Conservation (phyloP, 2,888 invertebrate genomes). For the Aricia artaxerxes region DNA sequence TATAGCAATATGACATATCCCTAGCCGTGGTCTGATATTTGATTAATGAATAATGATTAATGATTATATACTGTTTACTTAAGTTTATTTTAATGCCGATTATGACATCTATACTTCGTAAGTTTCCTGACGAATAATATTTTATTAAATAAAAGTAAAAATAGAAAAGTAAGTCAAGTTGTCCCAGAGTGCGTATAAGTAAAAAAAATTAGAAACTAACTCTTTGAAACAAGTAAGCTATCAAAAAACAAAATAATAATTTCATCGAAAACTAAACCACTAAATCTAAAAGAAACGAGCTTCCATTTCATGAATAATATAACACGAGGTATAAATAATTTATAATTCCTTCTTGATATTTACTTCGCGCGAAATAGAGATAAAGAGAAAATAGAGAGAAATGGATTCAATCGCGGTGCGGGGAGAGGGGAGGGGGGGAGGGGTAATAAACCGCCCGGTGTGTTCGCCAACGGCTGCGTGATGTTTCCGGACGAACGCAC, state of each 20-base stretch:
- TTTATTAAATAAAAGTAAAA: too few relatives aligned
- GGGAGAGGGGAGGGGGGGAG: conserved; percentile 8
- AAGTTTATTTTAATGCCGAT: too few relatives aligned
- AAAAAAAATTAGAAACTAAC: too few relatives aligned
- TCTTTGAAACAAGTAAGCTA: neutral
- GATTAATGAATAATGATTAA: too few relatives aligned
- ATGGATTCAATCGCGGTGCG: neutral
- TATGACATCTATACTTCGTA: too few relatives aligned
- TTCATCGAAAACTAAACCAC: neutral
- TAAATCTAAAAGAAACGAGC: conserved; percentile 7
- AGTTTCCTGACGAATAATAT: too few relatives aligned
- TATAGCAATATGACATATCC: too few relatives aligned
- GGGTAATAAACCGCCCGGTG: conserved; percentile 37
- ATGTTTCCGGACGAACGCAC: conserved; percentile 41
- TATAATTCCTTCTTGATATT: conserved; percentile 13
- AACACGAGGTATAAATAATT: conserved; percentile 18
- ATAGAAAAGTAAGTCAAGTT: too few relatives aligned
- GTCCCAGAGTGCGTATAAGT: too few relatives aligned
- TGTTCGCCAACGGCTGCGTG: conserved; percentile 45
- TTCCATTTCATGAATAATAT: conserved; percentile 21
- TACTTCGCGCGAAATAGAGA: neutral
- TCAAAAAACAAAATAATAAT: neutral
- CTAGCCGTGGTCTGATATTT: too few relatives aligned
- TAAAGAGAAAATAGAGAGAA: neutral
- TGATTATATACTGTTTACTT: too few relatives aligned